phyloP scores from a whole-genome alignment of 2,797 vertebrate genomes.

The Crypturellus tataupa region DNA sequence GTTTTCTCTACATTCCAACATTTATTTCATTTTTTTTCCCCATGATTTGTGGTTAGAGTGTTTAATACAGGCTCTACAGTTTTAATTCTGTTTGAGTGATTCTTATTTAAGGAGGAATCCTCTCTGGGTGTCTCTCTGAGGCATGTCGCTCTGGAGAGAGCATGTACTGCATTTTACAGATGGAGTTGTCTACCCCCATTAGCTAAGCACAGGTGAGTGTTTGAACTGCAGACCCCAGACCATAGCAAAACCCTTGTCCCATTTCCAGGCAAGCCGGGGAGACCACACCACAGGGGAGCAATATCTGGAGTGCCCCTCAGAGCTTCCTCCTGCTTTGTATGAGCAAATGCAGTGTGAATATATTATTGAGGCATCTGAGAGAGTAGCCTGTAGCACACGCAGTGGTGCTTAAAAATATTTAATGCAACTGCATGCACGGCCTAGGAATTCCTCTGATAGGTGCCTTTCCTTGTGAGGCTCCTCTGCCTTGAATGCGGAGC shows the following conservation, averaged over 20 bases:
- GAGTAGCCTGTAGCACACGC: neutral
- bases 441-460: neutral
- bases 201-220: neutral
- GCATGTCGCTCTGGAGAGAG: neutral
- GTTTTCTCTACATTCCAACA: neutral
- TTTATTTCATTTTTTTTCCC: neutral
- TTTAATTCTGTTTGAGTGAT: neutral
- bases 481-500: neutral
- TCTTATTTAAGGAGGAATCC: neutral
- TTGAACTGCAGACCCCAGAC: neutral
- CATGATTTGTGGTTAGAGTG: neutral
- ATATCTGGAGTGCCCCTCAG: neutral
- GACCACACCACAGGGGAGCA: neutral
- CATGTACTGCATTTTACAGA: neutral
- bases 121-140: neutral
- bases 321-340: rapidly evolving
- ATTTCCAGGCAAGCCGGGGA: neutral
- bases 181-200: neutral
- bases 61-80: neutral
- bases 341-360: neutral
- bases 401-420: neutral
- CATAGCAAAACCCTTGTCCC: neutral
- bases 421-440: neutral
- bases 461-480: neutral
- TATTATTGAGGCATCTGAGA: neutral